Evolutionary conservation across 2,888 invertebrate genomes (phyloP).

Genomic region (Apantesis nais): DNA sequence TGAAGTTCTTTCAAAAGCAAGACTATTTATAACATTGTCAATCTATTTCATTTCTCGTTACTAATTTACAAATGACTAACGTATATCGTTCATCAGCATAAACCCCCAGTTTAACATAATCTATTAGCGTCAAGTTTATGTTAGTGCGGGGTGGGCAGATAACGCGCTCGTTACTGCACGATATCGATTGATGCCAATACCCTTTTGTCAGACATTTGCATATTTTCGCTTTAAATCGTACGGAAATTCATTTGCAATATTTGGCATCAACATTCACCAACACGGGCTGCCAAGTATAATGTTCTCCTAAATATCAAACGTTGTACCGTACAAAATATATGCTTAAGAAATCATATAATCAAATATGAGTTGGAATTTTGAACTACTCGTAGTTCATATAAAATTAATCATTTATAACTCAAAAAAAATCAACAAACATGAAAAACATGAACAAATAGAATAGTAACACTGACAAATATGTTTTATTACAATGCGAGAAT

Average conservation of each 20-base stretch:
- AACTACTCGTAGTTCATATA: too few species aligned
- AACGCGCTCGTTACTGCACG: conserved; percentile 33
- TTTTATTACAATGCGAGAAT: too few species aligned
- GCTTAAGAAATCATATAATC: background rate
- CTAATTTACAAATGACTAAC: background rate
- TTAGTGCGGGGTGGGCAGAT: conserved; percentile 43
- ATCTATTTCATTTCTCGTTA: background rate
- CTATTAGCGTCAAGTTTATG: conserved; percentile 46
- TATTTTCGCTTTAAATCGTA: conserved; percentile 17
- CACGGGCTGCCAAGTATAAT: background rate
- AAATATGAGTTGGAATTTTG: background rate
- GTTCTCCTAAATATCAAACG: background rate
- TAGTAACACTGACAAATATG: too few species aligned
- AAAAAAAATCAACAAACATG: too few species aligned
- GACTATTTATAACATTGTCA: background rate
- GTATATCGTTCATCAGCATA: conserved; percentile 26
- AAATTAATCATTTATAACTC: too few species aligned
- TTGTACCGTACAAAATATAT: background rate
- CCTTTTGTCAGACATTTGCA: conserved; percentile 27
- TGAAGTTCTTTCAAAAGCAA: too few species aligned
- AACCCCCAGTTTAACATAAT: conserved; percentile 46
- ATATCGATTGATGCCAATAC: conserved; percentile 26
- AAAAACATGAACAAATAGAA: too few species aligned
- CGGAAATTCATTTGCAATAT: conserved; percentile 12
- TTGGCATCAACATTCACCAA: conserved; percentile 4